Conservation (phyloP, 2,888 invertebrate genomes). For the Platycheirus rosarum region DNA sequence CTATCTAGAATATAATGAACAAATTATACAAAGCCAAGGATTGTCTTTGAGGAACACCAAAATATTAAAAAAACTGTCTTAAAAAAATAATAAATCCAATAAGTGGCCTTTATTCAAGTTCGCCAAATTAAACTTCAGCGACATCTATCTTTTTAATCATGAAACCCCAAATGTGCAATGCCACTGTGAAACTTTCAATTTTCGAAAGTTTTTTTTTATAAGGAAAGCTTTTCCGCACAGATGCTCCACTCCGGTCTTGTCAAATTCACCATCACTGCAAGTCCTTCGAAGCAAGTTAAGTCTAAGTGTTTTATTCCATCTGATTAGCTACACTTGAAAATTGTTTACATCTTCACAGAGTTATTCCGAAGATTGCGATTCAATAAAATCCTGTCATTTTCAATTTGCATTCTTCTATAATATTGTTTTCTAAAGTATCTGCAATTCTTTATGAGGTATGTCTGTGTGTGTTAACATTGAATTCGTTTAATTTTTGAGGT, state of each 20-base stretch:
- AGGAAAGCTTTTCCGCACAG: slow-evolving; percentile 57
- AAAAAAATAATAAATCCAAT: too few relatives aligned
- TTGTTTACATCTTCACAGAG: slow-evolving; percentile 62
- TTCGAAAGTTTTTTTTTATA: slow-evolving; percentile 51
- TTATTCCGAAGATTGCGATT: slow-evolving; percentile 2
- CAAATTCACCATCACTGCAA: slow-evolving; percentile 57
- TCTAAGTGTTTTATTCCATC: slow-evolving; percentile 31
- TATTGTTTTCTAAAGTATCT: slow-evolving; percentile 21
- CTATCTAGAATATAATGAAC: too few relatives aligned
- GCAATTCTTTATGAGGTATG: slow-evolving; percentile 31
- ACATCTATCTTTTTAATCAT: slow-evolving; percentile 36
- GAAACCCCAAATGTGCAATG: slow-evolving; percentile 24
- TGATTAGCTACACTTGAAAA: slow-evolving; percentile 27
- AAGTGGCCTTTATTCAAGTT: background rate
- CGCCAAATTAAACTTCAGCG: background rate
- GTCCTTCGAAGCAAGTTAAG: slow-evolving; percentile 28
- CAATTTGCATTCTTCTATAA: background rate
- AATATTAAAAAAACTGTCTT: too few relatives aligned
- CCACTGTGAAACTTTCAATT: slow-evolving; percentile 15
- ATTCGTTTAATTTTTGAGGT: slow-evolving; percentile 7
- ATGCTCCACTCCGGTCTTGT: slow-evolving; percentile 19
- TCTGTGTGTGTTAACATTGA: slow-evolving; percentile 8
- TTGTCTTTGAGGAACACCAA: too few relatives aligned
- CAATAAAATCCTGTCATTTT: background rate
- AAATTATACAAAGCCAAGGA: too few relatives aligned